Percentiles rank a stretch among this genome's conserved stretches.
phyloP scores from a whole-genome alignment of 2,888 invertebrate species.

The Barypeithes pellucidus region DNA sequence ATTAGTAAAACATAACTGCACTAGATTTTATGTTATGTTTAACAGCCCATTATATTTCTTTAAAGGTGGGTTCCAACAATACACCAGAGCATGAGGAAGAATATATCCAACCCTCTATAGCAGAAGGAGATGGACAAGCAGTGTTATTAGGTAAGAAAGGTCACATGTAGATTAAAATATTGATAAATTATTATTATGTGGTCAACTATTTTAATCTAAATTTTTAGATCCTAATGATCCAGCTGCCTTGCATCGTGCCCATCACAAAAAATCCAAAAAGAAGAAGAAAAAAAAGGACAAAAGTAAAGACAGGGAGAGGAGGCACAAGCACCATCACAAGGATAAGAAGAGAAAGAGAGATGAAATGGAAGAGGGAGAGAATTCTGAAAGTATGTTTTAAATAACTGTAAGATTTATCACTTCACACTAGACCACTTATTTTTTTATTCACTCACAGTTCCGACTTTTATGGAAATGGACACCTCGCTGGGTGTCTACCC shows the following conservation, averaged over 20 bases:
- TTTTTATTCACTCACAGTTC: slow-evolving; percentile 12
- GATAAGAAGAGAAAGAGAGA: slow-evolving; percentile 78
- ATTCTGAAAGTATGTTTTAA: slow-evolving; percentile 35
- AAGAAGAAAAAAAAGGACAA: slow-evolving; percentile 86
- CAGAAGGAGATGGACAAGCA: slow-evolving; percentile 33
- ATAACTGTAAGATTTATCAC: not conserved
- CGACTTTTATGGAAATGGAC: slow-evolving; percentile 43
- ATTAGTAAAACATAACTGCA: not conserved
- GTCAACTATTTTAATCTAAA: too few species aligned
- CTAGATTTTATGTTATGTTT: not conserved
- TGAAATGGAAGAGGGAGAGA: slow-evolving; percentile 71
- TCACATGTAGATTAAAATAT: too few species aligned
- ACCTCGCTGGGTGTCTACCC: slow-evolving; percentile 55
- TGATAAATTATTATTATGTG: too few species aligned
- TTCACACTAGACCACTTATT: too few species aligned
- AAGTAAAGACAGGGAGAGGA: slow-evolving; percentile 79
- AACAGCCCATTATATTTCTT: not conserved
- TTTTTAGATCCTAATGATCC: slow-evolving; percentile 64
- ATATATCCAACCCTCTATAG: slow-evolving; percentile 46
- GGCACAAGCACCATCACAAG: slow-evolving; percentile 81
- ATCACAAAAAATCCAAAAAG: slow-evolving; percentile 83
- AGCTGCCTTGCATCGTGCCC: slow-evolving; percentile 63
- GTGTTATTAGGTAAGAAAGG: slow-evolving; percentile 31
- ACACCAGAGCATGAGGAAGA: slow-evolving; percentile 76
- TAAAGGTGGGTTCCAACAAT: slow-evolving; percentile 72